Conservation (phyloP, 2,888 invertebrate species). For the Malthinus seriepunctatus region DNA sequence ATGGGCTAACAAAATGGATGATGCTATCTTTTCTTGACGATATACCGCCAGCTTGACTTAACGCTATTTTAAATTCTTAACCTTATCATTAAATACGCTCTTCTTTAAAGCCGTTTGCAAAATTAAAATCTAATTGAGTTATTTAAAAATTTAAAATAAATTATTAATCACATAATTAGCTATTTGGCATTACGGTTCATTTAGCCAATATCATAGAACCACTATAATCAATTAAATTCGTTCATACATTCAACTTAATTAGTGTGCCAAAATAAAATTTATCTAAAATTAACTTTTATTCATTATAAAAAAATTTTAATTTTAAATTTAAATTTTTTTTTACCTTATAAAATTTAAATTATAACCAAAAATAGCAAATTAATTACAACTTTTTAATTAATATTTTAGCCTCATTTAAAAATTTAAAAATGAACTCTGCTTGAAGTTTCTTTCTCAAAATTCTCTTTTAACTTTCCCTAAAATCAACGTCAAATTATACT, state of each 20-base stretch:
- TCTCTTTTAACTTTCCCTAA: neutral
- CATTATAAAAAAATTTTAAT: neutral
- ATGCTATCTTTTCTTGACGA: conserved; percentile 4
- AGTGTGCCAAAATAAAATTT: neutral
- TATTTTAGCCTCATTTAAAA: neutral
- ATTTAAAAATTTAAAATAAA: neutral
- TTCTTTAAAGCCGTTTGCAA: neutral
- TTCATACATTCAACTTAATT: neutral
- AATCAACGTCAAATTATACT: no score
- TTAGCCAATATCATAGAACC: no score
- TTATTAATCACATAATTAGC: no score
- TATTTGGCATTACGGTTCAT: no score
- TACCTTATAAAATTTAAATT: neutral
- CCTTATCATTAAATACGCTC: conserved; percentile 2
- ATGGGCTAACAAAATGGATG: conserved; percentile 10
- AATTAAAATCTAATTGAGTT: conserved; percentile 5
- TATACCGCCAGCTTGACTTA: conserved; percentile 1
- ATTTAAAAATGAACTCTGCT: neutral
- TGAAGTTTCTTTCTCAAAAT: neutral
- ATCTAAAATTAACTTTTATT: neutral
- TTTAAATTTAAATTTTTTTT: neutral
- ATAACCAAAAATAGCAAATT: neutral
- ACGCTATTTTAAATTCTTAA: neutral
- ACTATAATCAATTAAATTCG: no score
- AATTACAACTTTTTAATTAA: conserved; percentile 7